Percentiles rank a stretch among this genome's conserved stretches.
phyloP scores from a whole-genome alignment of 2,888 invertebrate species.

The Rhagium mordax region DNA sequence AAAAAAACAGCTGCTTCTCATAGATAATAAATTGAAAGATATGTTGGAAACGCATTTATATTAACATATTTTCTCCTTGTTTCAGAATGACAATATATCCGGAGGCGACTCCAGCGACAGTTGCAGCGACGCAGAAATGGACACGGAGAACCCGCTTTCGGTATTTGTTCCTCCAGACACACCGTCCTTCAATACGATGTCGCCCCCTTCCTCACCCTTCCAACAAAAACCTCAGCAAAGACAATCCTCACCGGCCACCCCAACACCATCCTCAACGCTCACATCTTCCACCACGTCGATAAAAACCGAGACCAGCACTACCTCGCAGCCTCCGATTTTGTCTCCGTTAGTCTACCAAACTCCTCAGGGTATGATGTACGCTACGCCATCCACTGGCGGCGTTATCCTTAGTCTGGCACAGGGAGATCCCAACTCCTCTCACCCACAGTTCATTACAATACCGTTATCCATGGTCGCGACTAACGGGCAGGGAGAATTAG shows the following conservation, averaged over 20 bases:
- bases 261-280: conserved; percentile 35
- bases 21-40: no score
- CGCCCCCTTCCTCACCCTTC: conserved; percentile 55
- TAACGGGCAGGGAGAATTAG: conserved; percentile 67
- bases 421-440: conserved; percentile 63
- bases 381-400: conserved; percentile 68
- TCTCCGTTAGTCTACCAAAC: conserved; percentile 69
- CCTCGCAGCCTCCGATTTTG: conserved; percentile 55
- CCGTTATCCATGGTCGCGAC: conserved; percentile 77
- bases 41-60: no score
- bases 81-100: conserved; percentile 69
- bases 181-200: conserved; percentile 51
- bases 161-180: conserved; percentile 55
- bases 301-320: conserved; percentile 41
- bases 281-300: conserved; percentile 46
- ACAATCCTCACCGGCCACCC: conserved; percentile 39
- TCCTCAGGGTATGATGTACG: conserved; percentile 71
- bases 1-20: no score
- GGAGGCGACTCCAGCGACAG: conserved; percentile 67
- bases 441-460: conserved; percentile 81
- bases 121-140: conserved; percentile 67
- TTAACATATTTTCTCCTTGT: conserved; percentile 49
- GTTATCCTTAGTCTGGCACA: conserved; percentile 69
- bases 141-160: conserved; percentile 55
- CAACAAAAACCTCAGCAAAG: conserved; percentile 43